Evolutionary conservation across 53 echinoderm and acorn worm genomes (phyloP).

Genomic region (Apostichopus leukothele): DNA sequence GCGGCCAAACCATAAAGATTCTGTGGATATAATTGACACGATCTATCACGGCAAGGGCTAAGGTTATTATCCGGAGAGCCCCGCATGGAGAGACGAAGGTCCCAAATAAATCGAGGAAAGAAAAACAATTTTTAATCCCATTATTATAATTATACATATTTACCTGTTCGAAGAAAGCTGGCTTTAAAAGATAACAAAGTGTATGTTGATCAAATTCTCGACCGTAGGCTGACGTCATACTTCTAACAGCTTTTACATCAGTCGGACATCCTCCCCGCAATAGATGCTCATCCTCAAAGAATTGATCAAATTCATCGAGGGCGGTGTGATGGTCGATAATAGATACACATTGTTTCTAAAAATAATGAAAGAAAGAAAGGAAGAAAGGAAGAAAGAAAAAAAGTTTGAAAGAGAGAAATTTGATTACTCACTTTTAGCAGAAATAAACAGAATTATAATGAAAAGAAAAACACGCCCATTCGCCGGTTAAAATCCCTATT

Average conservation of each 20-base stretch:
- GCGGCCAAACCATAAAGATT: too few relatives aligned
- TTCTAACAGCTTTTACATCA: slow-evolving; percentile 62
- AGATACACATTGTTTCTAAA: slow-evolving; percentile 67
- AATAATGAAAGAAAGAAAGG: neutral
- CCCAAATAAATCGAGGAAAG: too few relatives aligned
- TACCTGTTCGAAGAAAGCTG: slow-evolving; percentile 79
- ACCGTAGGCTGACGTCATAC: slow-evolving; percentile 55
- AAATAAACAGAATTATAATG: neutral
- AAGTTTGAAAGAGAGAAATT: too few relatives aligned
- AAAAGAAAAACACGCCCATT: neutral
- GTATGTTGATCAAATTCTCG: slow-evolving; percentile 64
- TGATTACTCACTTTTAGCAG: too few relatives aligned
- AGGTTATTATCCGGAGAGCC: too few relatives aligned
- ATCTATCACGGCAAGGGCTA: too few relatives aligned
- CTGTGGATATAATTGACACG: too few relatives aligned
- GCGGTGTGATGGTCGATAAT: slow-evolving; percentile 82
- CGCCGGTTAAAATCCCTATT: too few relatives aligned
- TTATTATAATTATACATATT: neutral
- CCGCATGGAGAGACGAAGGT: too few relatives aligned
- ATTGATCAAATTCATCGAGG: slow-evolving; percentile 66
- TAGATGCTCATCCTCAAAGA: slow-evolving; percentile 75
- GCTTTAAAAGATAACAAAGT: slow-evolving; percentile 70
- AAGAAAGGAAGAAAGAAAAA: neutral
- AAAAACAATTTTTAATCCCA: too few relatives aligned
- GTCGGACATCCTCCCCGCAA: slow-evolving; percentile 84